Base-by-base conservation (phyloP, 2,888 invertebrate species). In the Harpalus rubripes region DNA sequence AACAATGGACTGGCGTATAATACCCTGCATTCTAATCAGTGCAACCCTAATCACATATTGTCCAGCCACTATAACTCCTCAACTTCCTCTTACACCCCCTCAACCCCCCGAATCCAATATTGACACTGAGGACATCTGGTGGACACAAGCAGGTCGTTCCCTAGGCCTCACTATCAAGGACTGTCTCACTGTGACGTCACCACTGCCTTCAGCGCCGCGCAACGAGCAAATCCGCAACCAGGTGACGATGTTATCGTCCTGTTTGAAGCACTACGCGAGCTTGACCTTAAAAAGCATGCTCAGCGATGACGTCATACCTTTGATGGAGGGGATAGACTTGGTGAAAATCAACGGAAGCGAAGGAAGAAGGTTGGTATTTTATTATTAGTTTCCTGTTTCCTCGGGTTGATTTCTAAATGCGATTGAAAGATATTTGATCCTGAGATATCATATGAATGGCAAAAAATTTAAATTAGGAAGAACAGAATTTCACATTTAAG, bases 51-150 rank as follows among this genome's bases (percentile, higher is more conserved):
- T 80, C 15, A 41, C 41, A 61, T 7, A 10, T 10, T 16, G 61
- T 32, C 41, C 15, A 16, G 10, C 56, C 32, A 22, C 22, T 22
- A 22, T 22, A 3, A 22, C 44, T n/a, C 44, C 41, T 44, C 39
- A 41, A 18, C 74, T 22, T 4, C 18, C 22, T 56, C n/a, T 16
- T 22, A 76, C 2, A 6, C 15, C 76, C 26, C 44, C n/a, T 68
- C 41, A 41, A 10, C 15, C 63, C 26, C 16, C 39, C 12, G 32
- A 32, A 32, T 32, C 32, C 5, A 32, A 32, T 32, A 32, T 32
- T 32, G 76, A 80, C 61, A n/a, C 16, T 15, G 81, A 81, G 39
- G 81, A 83, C 59, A 82, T 59, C 26, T 84, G 84, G 84, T 84
- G 84, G 84, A 78, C 74, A 52, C 58, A 78, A 52, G 78, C 84